phyloP scores from a whole-genome alignment of 2,888 invertebrate species.

The Lacanobia wlatinum region DNA sequence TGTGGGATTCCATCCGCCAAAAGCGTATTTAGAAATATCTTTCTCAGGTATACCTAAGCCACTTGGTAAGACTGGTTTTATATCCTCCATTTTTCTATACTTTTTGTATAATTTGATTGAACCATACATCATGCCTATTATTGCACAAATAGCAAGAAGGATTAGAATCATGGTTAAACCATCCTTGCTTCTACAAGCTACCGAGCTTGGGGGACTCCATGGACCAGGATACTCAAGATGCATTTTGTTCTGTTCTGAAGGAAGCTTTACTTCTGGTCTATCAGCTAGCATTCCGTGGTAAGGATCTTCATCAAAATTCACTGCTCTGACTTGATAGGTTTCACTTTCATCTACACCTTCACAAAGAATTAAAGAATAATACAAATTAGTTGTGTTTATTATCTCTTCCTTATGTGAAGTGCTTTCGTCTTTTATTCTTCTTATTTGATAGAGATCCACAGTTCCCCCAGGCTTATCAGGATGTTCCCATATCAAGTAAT shows the following conservation, averaged over 20 bases:
- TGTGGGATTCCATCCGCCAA: conserved; percentile 82
- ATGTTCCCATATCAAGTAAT: conserved; percentile 86
- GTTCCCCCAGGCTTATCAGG: conserved; percentile 89
- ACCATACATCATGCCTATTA: conserved; percentile 79
- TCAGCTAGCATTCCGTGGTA: conserved; percentile 78
- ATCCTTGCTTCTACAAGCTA: conserved; percentile 79
- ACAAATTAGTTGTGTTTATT: conserved; percentile 77
- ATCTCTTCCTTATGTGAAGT: conserved; percentile 67
- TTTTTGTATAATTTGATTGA: conserved; percentile 90
- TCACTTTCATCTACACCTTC: conserved; percentile 79
- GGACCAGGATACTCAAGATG: conserved; percentile 76
- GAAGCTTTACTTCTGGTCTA: conserved; percentile 72
- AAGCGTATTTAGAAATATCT: conserved; percentile 84
- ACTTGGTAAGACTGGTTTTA: conserved; percentile 92
- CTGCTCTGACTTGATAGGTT: conserved; percentile 84
- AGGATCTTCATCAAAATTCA: conserved; percentile 82
- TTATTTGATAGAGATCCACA: conserved; percentile 91
- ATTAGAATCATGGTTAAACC: conserved; percentile 80
- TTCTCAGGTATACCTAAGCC: conserved; percentile 90
- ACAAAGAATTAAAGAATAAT: conserved; percentile 75
- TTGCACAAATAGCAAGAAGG: conserved; percentile 77
- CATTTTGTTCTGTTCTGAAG: conserved; percentile 61
- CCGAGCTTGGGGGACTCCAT: conserved; percentile 82
- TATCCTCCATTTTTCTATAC: conserved; percentile 92
- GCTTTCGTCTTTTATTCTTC: conserved; percentile 79